Base-by-base conservation (phyloP, 2,113 vertebrate genomes). In the Geococcyx californianus region DNA sequence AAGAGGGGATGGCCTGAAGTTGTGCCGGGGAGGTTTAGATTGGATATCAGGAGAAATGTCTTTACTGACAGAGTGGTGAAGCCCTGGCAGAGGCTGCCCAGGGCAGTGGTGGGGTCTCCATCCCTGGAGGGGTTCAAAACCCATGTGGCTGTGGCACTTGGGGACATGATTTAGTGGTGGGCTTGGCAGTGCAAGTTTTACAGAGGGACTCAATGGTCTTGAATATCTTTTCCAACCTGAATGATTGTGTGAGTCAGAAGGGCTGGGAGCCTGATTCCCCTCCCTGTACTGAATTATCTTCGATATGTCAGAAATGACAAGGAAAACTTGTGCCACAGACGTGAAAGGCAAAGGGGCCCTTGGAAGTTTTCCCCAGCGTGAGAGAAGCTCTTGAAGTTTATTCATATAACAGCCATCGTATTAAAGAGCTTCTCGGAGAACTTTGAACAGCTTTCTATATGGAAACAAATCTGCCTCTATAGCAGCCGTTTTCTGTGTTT, bases 341-440 rank as follows among this genome's bases (percentile, higher is more conserved):
- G 28, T 14, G 36, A 26, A 42, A 94, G 92, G 85, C 90, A 68
- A 81, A 94, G 40, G 36, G 83, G 79, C 60, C 94, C 86, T 93
- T 95, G 92, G 93, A 94, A 96, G 85, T 84, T 89, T 68, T 94
- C 88, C 93, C 90, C 90, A 81, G 92, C 16, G 16, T 66, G 83
- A 96, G 92, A 89, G 93, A 47, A 93, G 88, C 96, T 94, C 94
- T 95, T 96, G 95, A 96, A 97, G 95, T 58, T 78, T 78, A 95
- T 96, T 97, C 95, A 67, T 84, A 40, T 87, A 96, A 92, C 94
- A 96, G 83, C 56, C 90, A 75, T 42, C 94, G 68, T 95, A 95
- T 97, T 96, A 96, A 87, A 82, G 92, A 93, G 94, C 36, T 70
- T 68, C 76, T 54, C 33, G 6, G 73, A 64, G 52, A 93, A 90